Base-by-base conservation (phyloP, 2,113 vertebrate species). In the Peromyscus californicus region DNA sequence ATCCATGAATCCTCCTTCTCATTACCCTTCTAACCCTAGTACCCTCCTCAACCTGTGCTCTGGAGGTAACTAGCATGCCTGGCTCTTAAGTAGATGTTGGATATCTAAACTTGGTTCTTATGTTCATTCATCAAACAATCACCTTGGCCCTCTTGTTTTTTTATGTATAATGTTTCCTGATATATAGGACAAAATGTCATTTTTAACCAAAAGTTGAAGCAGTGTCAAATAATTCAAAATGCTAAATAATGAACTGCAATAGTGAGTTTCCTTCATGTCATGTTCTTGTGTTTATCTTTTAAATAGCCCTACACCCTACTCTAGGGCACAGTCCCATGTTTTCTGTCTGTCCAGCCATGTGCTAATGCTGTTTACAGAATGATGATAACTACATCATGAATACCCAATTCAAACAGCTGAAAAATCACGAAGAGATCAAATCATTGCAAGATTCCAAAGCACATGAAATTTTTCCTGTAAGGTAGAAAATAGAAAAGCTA, bases 391-490 rank as follows among this genome's bases (percentile, higher is more conserved):
- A 13, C 13, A 70, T 74, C 95, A 65, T 74, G 36, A 96, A 75
- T 70, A 36, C 89, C 39, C 89, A 21, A 94, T 79, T 95, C 85
- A 92, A 95, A 89, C 78, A 67, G 22, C 6, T 65, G 87, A 48
- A 61, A 84, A 90, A 92, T 78, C 74, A 69, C 13, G 89, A 83
- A 94, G 83, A 69, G 80, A 13, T 76, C 67, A 85, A 97, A 22
- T 1, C 9, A 61, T 15, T 48, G 12, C 17, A 96, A 63, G 33
- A 59, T 70, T 78, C 31, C 45, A 95, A 78, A 87, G 59, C 12
- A 45, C 33, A 69, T 59, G 31, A 22, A 11, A 19, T 21, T 85
- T 83, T 89, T 93, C 75, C 51, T 0, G 12, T 7, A 61, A 29
- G 6, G 36, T 36, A 93, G 11, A 11, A 67, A 87, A 95, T 31